Evolutionary conservation across 2,888 invertebrate genomes (phyloP).

Genomic region (Arge pagana): DNA sequence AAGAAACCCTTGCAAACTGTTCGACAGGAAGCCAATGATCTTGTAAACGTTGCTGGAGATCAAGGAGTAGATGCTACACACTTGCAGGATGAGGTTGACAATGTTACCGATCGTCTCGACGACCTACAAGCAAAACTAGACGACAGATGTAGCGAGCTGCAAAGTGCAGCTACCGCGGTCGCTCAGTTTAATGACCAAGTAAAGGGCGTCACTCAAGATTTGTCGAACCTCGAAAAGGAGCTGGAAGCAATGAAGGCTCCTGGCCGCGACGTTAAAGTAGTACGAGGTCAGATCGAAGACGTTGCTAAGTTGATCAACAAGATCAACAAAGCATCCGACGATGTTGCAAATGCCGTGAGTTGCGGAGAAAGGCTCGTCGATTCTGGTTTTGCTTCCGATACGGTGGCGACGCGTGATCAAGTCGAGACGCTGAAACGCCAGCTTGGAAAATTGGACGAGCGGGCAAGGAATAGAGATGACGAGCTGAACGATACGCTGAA

Average conservation of each 20-base stretch:
- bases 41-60: conserved; percentile 76
- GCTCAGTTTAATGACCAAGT: conserved; percentile 88
- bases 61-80: conserved; percentile 78
- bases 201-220: conserved; percentile 75
- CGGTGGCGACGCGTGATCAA: conserved; percentile 81
- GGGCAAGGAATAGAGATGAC: conserved; percentile 77
- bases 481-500: conserved; percentile 77
- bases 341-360: conserved; percentile 70
- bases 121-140: conserved; percentile 78
- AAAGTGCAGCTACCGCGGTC: conserved; percentile 85
- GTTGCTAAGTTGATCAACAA: conserved; percentile 70
- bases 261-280: conserved; percentile 84
- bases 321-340: conserved; percentile 69
- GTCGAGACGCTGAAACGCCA: conserved; percentile 79
- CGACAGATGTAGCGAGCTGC: conserved; percentile 78
- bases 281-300: conserved; percentile 83
- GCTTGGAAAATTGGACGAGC: conserved; percentile 78
- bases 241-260: conserved; percentile 85
- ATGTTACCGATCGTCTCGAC: conserved; percentile 74
- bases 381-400: conserved; percentile 83
- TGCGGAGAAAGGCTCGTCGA: conserved; percentile 80
- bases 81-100: conserved; percentile 78
- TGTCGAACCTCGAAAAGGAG: conserved; percentile 81
- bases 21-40: conserved; percentile 73
- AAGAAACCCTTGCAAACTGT: conserved; percentile 74